These are phyloP conservation scores for Delphinapterus leucas DNA, from an alignment of 2,113 vertebrate genomes.

Conservation along the genomic window DNA sequence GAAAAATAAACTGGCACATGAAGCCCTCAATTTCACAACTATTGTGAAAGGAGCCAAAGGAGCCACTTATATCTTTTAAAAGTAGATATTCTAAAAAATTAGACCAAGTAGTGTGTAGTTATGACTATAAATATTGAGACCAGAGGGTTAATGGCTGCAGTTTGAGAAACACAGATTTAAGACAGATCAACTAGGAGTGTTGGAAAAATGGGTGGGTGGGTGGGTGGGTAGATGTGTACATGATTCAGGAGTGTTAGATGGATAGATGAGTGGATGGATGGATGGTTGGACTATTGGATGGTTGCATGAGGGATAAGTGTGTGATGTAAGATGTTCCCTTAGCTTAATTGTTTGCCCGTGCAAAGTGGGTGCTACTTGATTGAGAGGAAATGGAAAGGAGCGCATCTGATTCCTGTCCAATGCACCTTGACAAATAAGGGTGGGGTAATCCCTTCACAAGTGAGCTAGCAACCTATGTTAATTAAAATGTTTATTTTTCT, in stretches of 20 bases:
- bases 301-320: not conserved
- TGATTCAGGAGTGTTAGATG: not conserved
- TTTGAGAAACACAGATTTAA: not conserved
- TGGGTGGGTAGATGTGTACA: not conserved
- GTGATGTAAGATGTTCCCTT: not conserved
- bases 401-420: not conserved
- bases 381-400: not conserved
- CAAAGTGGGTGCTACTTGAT: not conserved
- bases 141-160: not conserved
- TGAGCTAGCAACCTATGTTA: not conserved
- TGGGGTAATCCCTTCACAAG: not conserved
- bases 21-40: not conserved
- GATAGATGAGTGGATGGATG: not conserved
- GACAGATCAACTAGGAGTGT: not conserved
- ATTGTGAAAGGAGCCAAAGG: not conserved
- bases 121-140: not conserved
- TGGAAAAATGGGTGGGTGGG: not conserved
- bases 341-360: not conserved
- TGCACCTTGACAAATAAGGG: not conserved
- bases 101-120: not conserved
- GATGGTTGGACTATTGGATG: not conserved
- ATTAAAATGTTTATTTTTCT: not conserved
- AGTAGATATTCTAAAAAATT: not conserved
- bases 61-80: not conserved
- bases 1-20: not conserved